Percentiles rank a stretch among this genome's conserved stretches.
phyloP scores from a whole-genome alignment of 2,797 vertebrate genomes.

The Taenioides sp. region DNA sequence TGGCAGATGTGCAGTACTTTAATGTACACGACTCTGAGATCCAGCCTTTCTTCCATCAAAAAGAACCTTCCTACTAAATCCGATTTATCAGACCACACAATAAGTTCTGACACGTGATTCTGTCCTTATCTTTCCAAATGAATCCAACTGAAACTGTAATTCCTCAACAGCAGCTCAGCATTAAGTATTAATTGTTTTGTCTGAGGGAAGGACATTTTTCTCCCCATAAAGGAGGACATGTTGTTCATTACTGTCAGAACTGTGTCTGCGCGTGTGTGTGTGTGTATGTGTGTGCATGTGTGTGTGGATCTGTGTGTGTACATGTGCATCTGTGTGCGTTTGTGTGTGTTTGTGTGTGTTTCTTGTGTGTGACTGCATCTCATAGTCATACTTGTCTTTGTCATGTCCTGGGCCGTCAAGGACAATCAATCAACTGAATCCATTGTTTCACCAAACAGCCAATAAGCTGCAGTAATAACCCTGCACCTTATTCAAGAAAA shows the following conservation, averaged over 20 bases:
- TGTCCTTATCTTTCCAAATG: slow-evolving; percentile 18
- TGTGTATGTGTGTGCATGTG: slow-evolving; percentile 12
- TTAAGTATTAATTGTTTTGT: slow-evolving; percentile 68
- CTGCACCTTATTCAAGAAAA: slow-evolving; percentile 61
- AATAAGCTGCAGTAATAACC: slow-evolving; percentile 69
- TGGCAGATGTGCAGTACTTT: no score
- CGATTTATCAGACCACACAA: neutral
- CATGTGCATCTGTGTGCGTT: slow-evolving; percentile 33
- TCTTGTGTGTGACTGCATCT: slow-evolving; percentile 40
- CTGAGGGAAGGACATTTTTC: slow-evolving; percentile 47
- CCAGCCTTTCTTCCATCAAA: slow-evolving; percentile 26
- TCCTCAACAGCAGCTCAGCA: slow-evolving; percentile 48
- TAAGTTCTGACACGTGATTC: neutral
- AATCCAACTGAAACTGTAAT: slow-evolving; percentile 43
- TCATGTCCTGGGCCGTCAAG: slow-evolving; percentile 58
- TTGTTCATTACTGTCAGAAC: slow-evolving; percentile 61
- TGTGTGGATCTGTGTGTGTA: slow-evolving; percentile 32
- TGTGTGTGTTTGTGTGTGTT: slow-evolving; percentile 19
- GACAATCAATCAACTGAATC: slow-evolving; percentile 65
- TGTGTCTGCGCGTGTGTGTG: slow-evolving; percentile 41
- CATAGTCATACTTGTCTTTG: slow-evolving; percentile 62
- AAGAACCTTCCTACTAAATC: slow-evolving; percentile 10
- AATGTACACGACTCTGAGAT: neutral
- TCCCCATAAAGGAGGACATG: slow-evolving; percentile 43
- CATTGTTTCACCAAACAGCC: slow-evolving; percentile 67